Evolutionary conservation across 2,113 vertebrate species (phyloP).

Genomic region (Nycticryphes semicollaris): DNA sequence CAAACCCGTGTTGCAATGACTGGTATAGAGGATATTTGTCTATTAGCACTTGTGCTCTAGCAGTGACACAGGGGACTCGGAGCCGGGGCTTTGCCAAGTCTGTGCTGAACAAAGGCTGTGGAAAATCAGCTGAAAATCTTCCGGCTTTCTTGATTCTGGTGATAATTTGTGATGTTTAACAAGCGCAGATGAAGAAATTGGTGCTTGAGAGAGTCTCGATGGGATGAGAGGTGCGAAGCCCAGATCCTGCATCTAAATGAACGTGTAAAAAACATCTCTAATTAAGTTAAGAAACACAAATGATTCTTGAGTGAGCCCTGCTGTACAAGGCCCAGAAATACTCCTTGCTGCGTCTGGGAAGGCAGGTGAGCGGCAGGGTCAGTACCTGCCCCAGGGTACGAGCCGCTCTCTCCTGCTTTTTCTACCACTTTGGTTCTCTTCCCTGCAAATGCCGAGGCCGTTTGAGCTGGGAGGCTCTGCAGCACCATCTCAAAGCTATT

Average conservation of each 20-base stretch:
- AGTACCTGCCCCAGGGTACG: background rate
- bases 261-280: background rate
- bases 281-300: background rate
- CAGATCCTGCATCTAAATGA: background rate
- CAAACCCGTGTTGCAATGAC: fast-evolving
- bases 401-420: background rate
- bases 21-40: fast-evolving
- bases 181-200: background rate
- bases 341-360: background rate
- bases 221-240: background rate
- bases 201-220: background rate
- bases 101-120: background rate
- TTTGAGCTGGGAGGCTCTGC: background rate
- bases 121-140: background rate
- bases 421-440: background rate
- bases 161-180: background rate
- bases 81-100: background rate
- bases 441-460: background rate
- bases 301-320: background rate
- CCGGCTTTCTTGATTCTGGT: background rate
- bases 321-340: background rate
- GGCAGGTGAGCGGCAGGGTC: background rate
- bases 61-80: fast-evolving
- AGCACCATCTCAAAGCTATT: background rate
- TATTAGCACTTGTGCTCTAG: fast-evolving